Evolutionary conservation across 2,888 invertebrate genomes (phyloP).

Genomic region (Petrolisthes cinctipes): DNA sequence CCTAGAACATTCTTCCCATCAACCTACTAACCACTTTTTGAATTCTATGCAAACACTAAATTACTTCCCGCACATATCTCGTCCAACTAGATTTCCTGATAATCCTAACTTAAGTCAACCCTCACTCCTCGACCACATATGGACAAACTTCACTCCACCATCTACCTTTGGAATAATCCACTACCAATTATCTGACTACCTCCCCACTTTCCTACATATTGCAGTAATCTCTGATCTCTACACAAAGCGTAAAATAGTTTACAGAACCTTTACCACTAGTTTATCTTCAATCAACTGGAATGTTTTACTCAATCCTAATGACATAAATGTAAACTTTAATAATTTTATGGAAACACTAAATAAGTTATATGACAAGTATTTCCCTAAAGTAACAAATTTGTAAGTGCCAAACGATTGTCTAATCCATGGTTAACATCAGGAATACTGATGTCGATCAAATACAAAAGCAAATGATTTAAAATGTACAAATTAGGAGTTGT

Average conservation of each 20-base stretch:
- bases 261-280: not conserved
- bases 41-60: not conserved
- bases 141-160: not conserved
- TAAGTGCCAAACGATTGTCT: no score
- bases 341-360: not conserved
- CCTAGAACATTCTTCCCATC: not conserved
- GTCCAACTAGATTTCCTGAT: not conserved
- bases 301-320: no score
- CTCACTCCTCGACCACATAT: not conserved
- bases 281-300: no score
- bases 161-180: not conserved
- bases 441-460: conserved; percentile 1
- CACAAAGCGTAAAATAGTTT: conserved; percentile 1
- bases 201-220: not conserved
- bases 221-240: not conserved
- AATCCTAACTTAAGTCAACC: not conserved
- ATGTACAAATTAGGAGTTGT: not conserved
- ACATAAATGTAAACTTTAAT: not conserved
- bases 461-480: not conserved
- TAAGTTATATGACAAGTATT: not conserved
- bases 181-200: not conserved
- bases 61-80: not conserved
- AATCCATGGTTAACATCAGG: not conserved
- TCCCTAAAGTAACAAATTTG: no score
- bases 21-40: not conserved